Percentiles rank a stretch among this genome's conserved stretches.
These are phyloP conservation scores for Fragum sueziense DNA, from an alignment of 2,888 invertebrate species.

Conservation along the genomic window DNA sequence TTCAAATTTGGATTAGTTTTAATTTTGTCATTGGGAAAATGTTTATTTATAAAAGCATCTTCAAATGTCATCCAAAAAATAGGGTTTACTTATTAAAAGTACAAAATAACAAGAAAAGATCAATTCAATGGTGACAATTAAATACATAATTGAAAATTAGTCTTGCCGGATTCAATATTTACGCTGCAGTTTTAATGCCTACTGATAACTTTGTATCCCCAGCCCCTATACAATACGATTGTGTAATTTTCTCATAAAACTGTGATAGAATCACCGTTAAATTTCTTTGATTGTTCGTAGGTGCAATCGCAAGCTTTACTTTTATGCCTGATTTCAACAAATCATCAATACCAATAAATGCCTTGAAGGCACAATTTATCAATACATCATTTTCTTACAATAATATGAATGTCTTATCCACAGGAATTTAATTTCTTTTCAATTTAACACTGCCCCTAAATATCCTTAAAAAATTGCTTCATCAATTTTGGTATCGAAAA, in stretches of 20 bases:
- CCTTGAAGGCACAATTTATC: constrained; percentile 40
- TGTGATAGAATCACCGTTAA: constrained; percentile 9
- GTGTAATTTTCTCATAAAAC: constrained; percentile 19
- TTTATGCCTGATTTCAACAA: constrained; percentile 13
- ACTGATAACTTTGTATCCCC: constrained; percentile 10
- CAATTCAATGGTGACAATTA: constrained; percentile 1
- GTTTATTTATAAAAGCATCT: too few species aligned
- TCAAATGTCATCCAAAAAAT: too few species aligned
- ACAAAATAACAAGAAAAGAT: background rate
- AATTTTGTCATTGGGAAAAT: too few species aligned
- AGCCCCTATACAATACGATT: constrained; percentile 8
- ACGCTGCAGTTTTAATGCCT: background rate
- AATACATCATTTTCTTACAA: constrained; percentile 46
- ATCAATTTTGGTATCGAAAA: too few species aligned
- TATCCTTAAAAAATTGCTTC: too few species aligned
- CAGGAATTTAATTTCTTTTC: constrained; percentile 49
- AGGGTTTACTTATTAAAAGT: too few species aligned
- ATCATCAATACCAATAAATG: constrained; percentile 38
- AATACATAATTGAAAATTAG: constrained; percentile 14
- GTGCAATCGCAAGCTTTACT: constrained; percentile 18
- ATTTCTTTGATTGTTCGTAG: constrained; percentile 16
- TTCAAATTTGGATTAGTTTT: too few species aligned
- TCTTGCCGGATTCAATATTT: constrained; percentile 1
- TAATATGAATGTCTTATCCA: constrained; percentile 9
- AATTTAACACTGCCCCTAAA: background rate